Evolutionary conservation across 2,797 vertebrate species (phyloP).

Genomic region (Otus scops): DNA sequence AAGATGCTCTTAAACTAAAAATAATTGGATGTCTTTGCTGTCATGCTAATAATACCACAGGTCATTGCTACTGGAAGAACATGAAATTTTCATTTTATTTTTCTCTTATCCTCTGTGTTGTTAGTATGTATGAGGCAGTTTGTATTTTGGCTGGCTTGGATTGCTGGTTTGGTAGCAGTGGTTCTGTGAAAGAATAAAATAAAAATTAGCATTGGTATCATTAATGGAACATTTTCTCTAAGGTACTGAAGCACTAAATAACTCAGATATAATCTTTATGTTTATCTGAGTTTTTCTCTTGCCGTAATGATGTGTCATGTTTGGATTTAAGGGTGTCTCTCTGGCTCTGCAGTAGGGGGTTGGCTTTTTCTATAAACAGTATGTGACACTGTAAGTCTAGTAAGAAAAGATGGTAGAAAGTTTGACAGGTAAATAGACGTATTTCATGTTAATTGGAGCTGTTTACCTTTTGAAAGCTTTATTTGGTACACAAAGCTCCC

Average conservation of each 20-base stretch:
- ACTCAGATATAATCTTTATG: neutral
- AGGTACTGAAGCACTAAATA: neutral
- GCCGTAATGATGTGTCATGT: neutral
- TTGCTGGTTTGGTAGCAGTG: neutral
- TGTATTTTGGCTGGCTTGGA: neutral
- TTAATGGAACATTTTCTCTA: neutral
- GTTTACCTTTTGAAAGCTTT: neutral
- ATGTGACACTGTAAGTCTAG: neutral
- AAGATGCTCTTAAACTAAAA: conserved; percentile 9
- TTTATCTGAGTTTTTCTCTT: neutral
- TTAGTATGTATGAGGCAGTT: neutral
- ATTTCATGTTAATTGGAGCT: neutral
- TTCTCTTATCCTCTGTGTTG: neutral
- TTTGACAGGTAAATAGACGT: neutral
- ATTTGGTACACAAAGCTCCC: neutral
- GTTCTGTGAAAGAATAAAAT: neutral
- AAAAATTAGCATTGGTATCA: neutral
- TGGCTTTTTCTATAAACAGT: neutral
- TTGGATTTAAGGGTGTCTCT: neutral
- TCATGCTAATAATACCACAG: neutral
- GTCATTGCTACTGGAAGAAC: neutral
- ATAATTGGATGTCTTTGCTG: conserved; percentile 12
- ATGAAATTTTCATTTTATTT: neutral
- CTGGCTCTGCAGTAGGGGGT: neutral
- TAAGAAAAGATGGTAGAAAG: neutral